Evolutionary conservation across 2,888 invertebrate genomes (phyloP), one percentile per base, ranked within the genome.

Genomic region (Xestobium rufovillosum): DNA sequence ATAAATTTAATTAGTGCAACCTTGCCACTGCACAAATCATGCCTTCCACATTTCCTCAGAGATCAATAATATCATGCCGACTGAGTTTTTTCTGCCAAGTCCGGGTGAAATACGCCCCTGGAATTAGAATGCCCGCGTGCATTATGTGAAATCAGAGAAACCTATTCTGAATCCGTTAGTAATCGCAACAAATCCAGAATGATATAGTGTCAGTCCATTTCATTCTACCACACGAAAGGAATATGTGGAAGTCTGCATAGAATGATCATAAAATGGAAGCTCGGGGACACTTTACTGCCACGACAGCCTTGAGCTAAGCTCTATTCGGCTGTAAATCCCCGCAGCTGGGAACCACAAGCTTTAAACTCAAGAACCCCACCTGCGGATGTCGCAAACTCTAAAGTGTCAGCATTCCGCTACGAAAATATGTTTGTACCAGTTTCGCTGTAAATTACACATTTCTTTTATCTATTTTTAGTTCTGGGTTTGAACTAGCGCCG

Each of bases 241-340:
- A 48, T 53, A 49, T 46, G 48, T 51, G 47, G 47, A 49, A 49
- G 42, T 48, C 51, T 51, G 52, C 52, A 53, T 53, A 47, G 52
- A 52, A 52, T 51, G 51, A 53, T 56, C 55, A 52, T 55, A 56
- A 56, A 56, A 51, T 52, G 44, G 45, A 47, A 50, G 49, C 45
- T 49, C 43, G 36, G 47, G 52, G 51, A 52, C 53, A 50, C 51
- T 55, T 56, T 52, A 54, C 50, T 51, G 48, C 50, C 51, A 51
- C 48, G 53, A 51, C 51, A 48, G 50, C 50, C 49, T 49, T 50
- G 45, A 46, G 53, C 48, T 57, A 57, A 57, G 56, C 56, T 50
- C 55, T 52, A 49, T 48, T 44, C 51, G 51, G 52, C 44, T 55
- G 56, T 57, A 57, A 57, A 57, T 57, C 56, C 53, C 43, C 50